These are phyloP conservation scores for Polymixis lichenea DNA, from an alignment of 2,888 invertebrate species.

Conservation along the genomic window DNA sequence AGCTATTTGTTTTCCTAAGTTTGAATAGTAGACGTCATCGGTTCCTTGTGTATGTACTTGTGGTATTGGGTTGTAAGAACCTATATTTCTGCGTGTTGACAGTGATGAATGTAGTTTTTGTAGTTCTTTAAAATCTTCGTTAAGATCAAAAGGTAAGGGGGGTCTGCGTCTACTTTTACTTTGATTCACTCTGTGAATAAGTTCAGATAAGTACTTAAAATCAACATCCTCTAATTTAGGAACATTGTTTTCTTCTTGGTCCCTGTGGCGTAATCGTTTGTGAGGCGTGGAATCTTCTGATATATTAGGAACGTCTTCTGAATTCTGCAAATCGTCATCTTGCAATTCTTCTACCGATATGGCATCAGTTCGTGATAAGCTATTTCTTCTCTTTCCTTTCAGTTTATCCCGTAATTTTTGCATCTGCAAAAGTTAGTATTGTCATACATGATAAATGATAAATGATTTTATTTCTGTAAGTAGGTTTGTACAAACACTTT, in stretches of 20 bases:
- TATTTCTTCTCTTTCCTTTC: conserved; percentile 62
- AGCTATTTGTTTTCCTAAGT: conserved; percentile 85
- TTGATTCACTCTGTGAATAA: conserved; percentile 81
- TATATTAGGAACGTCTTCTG: conserved; percentile 52
- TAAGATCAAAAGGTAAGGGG: conserved; percentile 24
- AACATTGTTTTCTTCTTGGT: conserved; percentile 45
- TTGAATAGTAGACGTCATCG: conserved; percentile 80
- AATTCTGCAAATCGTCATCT: conserved; percentile 53
- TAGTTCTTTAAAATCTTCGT: conserved; percentile 35
- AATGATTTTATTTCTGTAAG: too few relatives aligned
- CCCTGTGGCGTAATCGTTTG: conserved; percentile 41
- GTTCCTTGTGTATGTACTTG: conserved; percentile 57
- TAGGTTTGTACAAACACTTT: too few relatives aligned
- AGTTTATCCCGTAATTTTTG: conserved; percentile 70
- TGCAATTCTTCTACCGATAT: conserved; percentile 15
- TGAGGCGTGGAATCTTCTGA: conserved; percentile 33
- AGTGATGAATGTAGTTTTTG: conserved; percentile 54
- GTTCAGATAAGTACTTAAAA: conserved; percentile 84
- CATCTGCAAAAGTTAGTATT: conserved; percentile 65
- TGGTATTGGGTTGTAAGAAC: conserved; percentile 16
- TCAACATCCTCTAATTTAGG: conserved; percentile 74
- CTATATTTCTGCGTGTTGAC: conserved; percentile 59
- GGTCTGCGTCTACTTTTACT: conserved; percentile 65
- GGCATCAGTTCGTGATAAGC: conserved; percentile 44
- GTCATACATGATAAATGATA: too few relatives aligned